phyloP scores from a whole-genome alignment of 1,140 invertebrate genomes.

The Xylocopa sonorina region DNA sequence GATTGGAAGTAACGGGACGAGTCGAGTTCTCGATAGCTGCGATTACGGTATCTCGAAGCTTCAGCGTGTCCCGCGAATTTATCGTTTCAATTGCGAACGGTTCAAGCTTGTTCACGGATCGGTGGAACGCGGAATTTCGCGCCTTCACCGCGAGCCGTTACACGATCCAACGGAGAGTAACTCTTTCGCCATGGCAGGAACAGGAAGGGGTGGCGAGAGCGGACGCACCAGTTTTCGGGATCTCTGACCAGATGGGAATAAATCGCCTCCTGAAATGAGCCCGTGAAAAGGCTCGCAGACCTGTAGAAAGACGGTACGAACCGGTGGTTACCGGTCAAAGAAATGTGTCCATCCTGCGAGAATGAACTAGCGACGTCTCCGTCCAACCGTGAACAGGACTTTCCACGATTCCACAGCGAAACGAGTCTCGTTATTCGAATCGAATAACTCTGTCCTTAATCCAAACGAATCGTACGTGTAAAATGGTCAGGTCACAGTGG shows the following conservation, averaged over 20 bases:
- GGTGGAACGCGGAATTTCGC: neutral
- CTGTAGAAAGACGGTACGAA: slow-evolving; percentile 22
- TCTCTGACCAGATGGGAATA: slow-evolving; percentile 23
- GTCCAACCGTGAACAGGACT: neutral
- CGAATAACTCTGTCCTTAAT: no score
- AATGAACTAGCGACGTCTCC: neutral
- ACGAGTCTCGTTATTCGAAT: neutral
- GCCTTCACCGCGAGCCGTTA: neutral
- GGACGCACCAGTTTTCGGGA: slow-evolving; percentile 3
- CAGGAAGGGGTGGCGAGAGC: neutral
- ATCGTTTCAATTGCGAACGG: slow-evolving; percentile 9
- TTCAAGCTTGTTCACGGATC: neutral
- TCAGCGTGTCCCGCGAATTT: neutral
- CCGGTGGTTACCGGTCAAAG: neutral
- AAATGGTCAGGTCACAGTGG: neutral
- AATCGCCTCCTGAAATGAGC: slow-evolving; percentile 31
- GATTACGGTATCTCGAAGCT: neutral
- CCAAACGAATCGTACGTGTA: neutral
- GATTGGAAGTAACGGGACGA: neutral
- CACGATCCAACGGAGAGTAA: neutral
- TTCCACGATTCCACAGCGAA: neutral
- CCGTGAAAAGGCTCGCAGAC: slow-evolving; percentile 13
- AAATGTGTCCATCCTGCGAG: neutral
- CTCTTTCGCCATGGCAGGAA: neutral
- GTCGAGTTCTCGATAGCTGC: neutral